phyloP scores from a whole-genome alignment of 2,797 vertebrate genomes.

The Falco berigora region DNA sequence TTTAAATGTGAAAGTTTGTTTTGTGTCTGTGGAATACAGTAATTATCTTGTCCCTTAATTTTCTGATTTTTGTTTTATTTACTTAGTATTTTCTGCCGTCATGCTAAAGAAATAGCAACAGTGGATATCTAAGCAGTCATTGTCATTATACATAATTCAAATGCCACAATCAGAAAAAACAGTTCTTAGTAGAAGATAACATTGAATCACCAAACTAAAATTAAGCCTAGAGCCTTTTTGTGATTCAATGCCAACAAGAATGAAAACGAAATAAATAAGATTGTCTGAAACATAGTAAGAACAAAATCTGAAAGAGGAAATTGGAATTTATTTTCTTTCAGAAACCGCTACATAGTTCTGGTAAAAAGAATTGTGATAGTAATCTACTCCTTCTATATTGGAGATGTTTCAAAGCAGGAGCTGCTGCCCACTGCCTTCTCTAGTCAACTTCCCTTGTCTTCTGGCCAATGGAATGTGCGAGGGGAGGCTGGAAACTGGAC shows the following conservation, averaged over 20 bases:
- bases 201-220: conserved; percentile 3
- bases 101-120: not conserved
- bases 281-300: not conserved
- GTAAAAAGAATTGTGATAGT: not conserved
- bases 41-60: not conserved
- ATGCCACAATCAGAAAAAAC: not conserved
- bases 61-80: conserved; percentile 8
- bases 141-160: not conserved
- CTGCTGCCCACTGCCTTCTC: not conserved
- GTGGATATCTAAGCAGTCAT: not conserved
- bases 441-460: not conserved
- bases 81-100: not conserved
- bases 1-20: not conserved
- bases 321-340: not conserved
- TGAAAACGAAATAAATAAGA: conserved; percentile 5
- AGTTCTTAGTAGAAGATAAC: not conserved
- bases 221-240: not conserved
- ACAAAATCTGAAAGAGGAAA: not conserved
- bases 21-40: not conserved
- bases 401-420: not conserved
- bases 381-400: not conserved
- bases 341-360: not conserved
- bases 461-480: not conserved
- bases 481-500: not conserved
- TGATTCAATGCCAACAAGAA: not conserved